These are phyloP conservation scores for Atractosteus spatula DNA, from an alignment of 2,113 vertebrate genomes.

Conservation along the genomic window DNA sequence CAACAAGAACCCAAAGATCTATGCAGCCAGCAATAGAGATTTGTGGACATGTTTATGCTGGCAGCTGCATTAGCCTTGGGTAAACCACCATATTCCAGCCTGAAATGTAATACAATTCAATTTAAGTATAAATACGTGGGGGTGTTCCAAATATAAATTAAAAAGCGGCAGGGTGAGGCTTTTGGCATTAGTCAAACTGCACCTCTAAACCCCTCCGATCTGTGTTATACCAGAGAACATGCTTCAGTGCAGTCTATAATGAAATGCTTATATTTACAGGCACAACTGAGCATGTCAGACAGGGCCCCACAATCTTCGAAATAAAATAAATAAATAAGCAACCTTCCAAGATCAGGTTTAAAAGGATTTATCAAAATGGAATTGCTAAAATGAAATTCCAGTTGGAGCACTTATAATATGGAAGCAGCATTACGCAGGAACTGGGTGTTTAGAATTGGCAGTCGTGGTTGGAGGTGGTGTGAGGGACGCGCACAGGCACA, in stretches of 20 bases:
- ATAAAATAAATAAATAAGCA: conserved; percentile 86
- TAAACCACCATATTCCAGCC: neutral
- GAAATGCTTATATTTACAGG: conserved; percentile 99
- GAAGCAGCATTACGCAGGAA: conserved; percentile 77
- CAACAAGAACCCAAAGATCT: no score
- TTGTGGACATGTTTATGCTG: neutral
- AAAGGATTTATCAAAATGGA: conserved; percentile 95
- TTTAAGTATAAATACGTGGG: neutral
- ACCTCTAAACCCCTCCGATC: conserved; percentile 75
- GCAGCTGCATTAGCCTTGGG: neutral
- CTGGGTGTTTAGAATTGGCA: conserved; percentile 55
- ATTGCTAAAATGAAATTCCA: conserved; percentile 96
- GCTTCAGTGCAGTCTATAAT: conserved; percentile 96
- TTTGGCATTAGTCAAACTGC: conserved; percentile 78
- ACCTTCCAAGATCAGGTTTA: conserved; percentile 86
- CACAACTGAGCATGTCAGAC: conserved; percentile 92
- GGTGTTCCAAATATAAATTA: neutral
- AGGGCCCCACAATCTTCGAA: conserved; percentile 91
- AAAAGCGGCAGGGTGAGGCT: conserved; percentile 33
- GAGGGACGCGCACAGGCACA: conserved; percentile 17
- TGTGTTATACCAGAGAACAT: conserved; percentile 76
- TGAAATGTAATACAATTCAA: neutral
- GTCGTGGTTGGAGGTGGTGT: neutral
- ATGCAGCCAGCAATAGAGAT: no score
- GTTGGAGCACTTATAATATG: conserved; percentile 91